Base-by-base conservation (phyloP, 1,140 invertebrate genomes). In the Bombus consobrinus region DNA sequence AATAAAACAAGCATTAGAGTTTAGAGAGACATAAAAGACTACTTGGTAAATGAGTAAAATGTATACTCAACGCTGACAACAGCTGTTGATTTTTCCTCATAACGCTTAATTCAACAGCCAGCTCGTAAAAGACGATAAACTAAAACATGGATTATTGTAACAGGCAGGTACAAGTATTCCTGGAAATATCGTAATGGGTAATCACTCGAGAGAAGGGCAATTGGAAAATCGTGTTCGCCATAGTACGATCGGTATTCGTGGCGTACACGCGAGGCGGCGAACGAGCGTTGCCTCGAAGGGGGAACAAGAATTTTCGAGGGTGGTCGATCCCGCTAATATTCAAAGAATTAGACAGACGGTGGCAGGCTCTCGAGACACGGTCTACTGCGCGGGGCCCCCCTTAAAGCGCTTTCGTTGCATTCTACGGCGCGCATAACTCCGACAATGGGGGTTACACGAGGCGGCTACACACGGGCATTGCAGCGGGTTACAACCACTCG, bases 351-450 rank as follows among this genome's bases (percentile, higher is more conserved):
- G 85, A 91, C 85, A 90, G 91, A 87, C 89, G 87, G 87, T 87
- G 87, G 89, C 59, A 80, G 76, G 79, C 88, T 74, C 91, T 92
- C 41, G 91, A 91, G 89, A 86, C 83, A 91, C 85, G 91, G 89
- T 90, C 88, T 78, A 47, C 81, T 88, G 87, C 85, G 86, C 89
- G 74, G 85, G 77, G 81, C 90, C 91, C 90, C 91, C 91, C 91
- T 90, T 89, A 90, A 91, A 92, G 87, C 89, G 89, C 91, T 91
- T 92, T 91, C 89, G 83, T 91, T 91, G 90, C 89, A 90, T 87
- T 91, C 87, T 83, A 62, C 88, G 64, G 32, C 69, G 80, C 57
- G 87, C 88, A 79, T 81, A 88, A 85, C 79, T 73, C 41, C 74
- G 86, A 91, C 88, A 91, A 91, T 91, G 79, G 91, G 81, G 88